Conservation (phyloP, 2,888 invertebrate genomes). For the Drosophila phalerata region DNA sequence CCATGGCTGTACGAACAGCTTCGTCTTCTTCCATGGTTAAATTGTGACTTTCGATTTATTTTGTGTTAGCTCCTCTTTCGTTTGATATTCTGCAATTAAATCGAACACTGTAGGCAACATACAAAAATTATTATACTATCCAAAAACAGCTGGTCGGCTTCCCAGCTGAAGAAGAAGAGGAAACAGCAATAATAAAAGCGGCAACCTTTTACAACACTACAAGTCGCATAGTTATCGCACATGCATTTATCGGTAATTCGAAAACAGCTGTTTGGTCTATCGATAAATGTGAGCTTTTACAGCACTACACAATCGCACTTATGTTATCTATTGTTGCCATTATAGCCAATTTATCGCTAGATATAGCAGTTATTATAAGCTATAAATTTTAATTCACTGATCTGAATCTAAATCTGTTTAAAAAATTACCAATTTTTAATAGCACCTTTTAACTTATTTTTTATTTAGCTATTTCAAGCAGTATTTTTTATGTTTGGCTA, state of each 20-base stretch:
- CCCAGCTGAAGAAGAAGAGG: slow-evolving; percentile 26
- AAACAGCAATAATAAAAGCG: slow-evolving; percentile 39
- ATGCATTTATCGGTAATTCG: slow-evolving; percentile 22
- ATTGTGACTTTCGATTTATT: slow-evolving; percentile 8
- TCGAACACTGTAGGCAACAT: slow-evolving; percentile 39
- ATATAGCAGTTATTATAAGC: no score
- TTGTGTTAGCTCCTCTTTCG: slow-evolving; percentile 25
- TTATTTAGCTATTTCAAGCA: no score
- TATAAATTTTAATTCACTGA: no score
- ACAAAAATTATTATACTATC: slow-evolving; percentile 30
- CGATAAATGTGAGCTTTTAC: not conserved
- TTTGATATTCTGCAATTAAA: slow-evolving; percentile 33
- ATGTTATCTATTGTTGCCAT: slow-evolving; percentile 19
- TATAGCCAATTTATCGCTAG: no score
- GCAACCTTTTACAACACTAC: slow-evolving; percentile 30
- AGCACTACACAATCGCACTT: not conserved
- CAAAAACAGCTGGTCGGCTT: slow-evolving; percentile 48
- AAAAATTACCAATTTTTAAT: no score
- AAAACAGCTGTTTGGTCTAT: not conserved
- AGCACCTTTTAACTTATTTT: no score
- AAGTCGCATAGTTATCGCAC: slow-evolving; percentile 14
- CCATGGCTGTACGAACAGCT: slow-evolving; percentile 87
- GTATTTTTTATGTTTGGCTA: no score
- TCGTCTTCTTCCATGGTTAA: slow-evolving; percentile 66
- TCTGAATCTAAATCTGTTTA: no score